Evolutionary conservation across 1,140 invertebrate genomes (phyloP), one percentile per base, ranked within the genome.

Genomic region (Meloidogyne exigua): DNA sequence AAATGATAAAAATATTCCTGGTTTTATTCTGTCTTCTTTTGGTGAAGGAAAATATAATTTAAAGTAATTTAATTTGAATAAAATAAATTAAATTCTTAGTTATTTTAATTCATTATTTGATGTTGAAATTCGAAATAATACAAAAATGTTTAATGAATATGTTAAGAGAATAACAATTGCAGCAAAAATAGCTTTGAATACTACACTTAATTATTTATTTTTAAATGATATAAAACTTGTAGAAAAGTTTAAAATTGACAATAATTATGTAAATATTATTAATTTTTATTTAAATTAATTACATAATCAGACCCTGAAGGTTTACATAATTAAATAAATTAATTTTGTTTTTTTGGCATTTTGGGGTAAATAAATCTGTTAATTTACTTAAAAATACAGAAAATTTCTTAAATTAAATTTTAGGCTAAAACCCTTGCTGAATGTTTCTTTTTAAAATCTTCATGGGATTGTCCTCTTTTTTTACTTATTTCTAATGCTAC

Each of bases 401-500:
- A n/a, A n/a, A n/a, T 75, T 36, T 76, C 11, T 18, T 25, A 25
- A 23, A 68, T 32, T 26, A 76, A 72, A 13, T 49, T 76, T 25
- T 42, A 81, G 80, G 78, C 72, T 23, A 36, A 81, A 39, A 67
- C 49, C 12, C 69, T 82, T 18, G 23, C 66, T n/a, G 68, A 72
- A 11, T 82, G 80, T 70, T 79, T 82, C 69, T 72, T 80, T 23
- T 57, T 66, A 18, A 64, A 57, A 39, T 25, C 23, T 18, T 25
- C 84, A 21, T 82, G 80, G 80, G 67, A 80, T 12, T 80, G 79
- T 42, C 67, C 72, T 21, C 79, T 80, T 18, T 79, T 79, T 32
- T 21, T 23, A 26, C 78, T n/a, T 26, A 23, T 75, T 18, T 28
- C 42, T 32, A 71, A 75, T 75, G 69, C 67, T n/a, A 75, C 63